Evolutionary conservation across 2,888 invertebrate species (phyloP).

Genomic region (Melangyna quadrimaculata): DNA sequence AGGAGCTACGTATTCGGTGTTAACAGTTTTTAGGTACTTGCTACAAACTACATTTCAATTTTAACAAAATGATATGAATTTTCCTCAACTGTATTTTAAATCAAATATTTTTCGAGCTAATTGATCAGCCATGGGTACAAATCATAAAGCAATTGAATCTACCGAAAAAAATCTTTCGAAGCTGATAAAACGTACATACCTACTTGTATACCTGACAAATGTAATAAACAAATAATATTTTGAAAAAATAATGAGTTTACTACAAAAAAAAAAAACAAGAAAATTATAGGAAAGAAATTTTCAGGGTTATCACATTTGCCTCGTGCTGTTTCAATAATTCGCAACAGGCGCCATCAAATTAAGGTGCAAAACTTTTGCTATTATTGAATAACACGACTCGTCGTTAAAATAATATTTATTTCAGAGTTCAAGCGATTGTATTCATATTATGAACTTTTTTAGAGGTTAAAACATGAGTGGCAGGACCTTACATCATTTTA

Average conservation of each 20-base stretch:
- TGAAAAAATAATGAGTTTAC: background rate
- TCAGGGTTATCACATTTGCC: constrained; percentile 3
- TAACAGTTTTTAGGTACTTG: background rate
- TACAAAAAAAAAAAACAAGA: background rate
- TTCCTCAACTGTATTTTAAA: background rate
- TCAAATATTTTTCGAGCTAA: too few species aligned
- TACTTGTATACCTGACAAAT: background rate
- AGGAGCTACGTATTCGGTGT: background rate
- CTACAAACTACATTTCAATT: background rate
- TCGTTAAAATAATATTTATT: background rate
- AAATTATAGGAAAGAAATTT: background rate
- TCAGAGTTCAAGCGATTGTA: background rate
- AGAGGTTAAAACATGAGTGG: constrained; percentile 3
- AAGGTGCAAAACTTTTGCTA: constrained; percentile 6
- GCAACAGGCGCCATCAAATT: background rate
- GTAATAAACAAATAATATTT: background rate
- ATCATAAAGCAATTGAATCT: too few species aligned
- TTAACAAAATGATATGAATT: background rate
- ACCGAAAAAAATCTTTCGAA: background rate
- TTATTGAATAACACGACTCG: background rate
- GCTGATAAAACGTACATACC: background rate
- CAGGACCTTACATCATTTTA: background rate
- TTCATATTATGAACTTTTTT: background rate
- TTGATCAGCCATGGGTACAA: too few species aligned
- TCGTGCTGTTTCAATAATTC: background rate